Base-by-base conservation (phyloP, 2,888 invertebrate genomes). In the Tinea pellionella region DNA sequence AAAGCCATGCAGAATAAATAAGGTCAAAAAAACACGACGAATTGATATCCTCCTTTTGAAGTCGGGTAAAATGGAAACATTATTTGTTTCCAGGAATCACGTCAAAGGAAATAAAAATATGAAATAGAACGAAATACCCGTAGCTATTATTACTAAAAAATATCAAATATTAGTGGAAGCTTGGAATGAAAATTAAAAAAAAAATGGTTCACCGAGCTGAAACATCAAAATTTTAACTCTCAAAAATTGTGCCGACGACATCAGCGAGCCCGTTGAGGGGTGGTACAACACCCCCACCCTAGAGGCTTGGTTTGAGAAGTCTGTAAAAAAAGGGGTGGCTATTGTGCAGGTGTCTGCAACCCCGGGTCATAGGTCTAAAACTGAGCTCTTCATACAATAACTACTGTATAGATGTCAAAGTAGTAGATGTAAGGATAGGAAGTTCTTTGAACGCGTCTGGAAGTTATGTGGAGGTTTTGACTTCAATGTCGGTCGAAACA, bases 151-250 rank as follows among this genome's bases (percentile, higher is more conserved):
- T 24, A 6, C 3, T 24, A 24, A 24, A 37, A 37, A 6, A 37
- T 37, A 37, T n/a, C n/a, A 12, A 37, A 37, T 37, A 37, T 12
- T 37, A 37, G n/a, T 12, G 37, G 9, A n/a, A 37, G n/a, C n/a
- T 37, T 9, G 3, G 37, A 30, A 9, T 30, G 30, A 30, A 30
- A n/a, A n/a, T n/a, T 37, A 9, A 12, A 37, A 37, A 37, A 37
- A 37, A 37, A 37, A 9, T 37, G n/a, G 13, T 32, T 57, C 19
- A 11, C 64, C 19, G 29, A 51, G 58, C 59, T 53, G 61, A 59
- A 63, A 65, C 69, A 67, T 71, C 66, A 72, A 73, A 72, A 68
- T 72, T 73, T 72, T 65, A 72, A 65, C 67, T 66, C 64, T 63
- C 62, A 68, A 71, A 68, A 47, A 47, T 47, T 57, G 13, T 57